These are phyloP conservation scores for Corythornis leucogaster DNA, from an alignment of 2,797 vertebrate genomes.

Conservation along the genomic window DNA sequence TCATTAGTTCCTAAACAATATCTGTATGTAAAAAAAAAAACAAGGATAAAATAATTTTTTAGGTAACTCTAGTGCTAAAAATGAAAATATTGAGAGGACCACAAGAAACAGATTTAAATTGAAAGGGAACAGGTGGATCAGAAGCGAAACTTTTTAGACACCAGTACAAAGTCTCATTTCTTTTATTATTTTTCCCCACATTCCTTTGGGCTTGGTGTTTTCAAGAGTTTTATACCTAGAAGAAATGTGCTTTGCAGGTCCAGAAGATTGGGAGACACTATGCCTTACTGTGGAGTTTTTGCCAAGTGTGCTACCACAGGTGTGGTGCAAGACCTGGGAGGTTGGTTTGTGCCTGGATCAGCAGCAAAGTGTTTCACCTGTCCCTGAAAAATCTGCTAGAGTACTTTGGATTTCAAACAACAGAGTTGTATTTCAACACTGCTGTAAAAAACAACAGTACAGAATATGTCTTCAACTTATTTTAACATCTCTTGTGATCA, in stretches of 20 bases:
- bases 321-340: neutral
- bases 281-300: neutral
- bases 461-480: neutral
- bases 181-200: neutral
- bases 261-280: neutral
- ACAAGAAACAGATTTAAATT: neutral
- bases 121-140: neutral
- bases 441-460: neutral
- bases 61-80: conserved; percentile 20
- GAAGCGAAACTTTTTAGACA: neutral
- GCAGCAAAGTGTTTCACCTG: neutral
- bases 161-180: neutral
- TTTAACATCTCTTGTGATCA: neutral
- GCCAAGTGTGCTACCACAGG: neutral
- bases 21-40: conserved; percentile 25
- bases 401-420: neutral
- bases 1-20: conserved; percentile 33
- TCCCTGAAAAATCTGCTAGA: neutral
- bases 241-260: neutral
- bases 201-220: neutral
- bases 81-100: neutral
- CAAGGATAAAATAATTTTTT: conserved; percentile 22
- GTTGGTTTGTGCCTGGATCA: neutral
- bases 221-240: neutral
- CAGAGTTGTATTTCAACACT: neutral